phyloP scores from a whole-genome alignment of 2,888 invertebrate species.

The Xestia rhomboidea region DNA sequence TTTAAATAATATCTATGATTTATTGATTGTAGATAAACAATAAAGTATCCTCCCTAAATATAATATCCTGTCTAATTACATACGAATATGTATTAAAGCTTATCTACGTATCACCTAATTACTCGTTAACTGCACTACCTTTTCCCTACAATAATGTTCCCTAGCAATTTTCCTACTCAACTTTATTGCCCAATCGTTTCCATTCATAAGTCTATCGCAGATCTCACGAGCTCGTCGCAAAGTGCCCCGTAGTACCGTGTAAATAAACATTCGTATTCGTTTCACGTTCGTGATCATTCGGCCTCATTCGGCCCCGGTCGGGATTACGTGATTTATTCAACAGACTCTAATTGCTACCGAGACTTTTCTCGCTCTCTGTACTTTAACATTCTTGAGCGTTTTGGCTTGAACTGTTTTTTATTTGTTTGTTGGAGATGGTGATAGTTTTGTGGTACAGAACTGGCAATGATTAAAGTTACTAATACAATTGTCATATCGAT shows the following conservation, averaged over 20 bases:
- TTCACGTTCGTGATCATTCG: conserved; percentile 72
- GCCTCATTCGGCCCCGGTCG: conserved; percentile 67
- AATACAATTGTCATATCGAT: neutral
- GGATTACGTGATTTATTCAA: conserved; percentile 78
- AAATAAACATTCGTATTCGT: conserved; percentile 77
- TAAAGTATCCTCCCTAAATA: neutral
- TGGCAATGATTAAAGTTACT: neutral
- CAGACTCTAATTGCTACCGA: conserved; percentile 72
- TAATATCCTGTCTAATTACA: neutral
- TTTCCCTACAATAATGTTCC: conserved; percentile 14
- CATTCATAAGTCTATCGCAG: conserved; percentile 48
- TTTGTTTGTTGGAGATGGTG: conserved; percentile 3
- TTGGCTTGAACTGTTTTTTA: conserved; percentile 3
- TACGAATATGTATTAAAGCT: neutral
- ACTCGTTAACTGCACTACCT: conserved; percentile 4
- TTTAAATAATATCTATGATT: neutral
- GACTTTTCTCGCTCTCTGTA: conserved; percentile 63
- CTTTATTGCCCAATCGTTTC: conserved; percentile 45
- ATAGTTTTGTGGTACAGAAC: neutral
- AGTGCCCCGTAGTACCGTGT: conserved; percentile 72
- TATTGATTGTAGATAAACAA: neutral
- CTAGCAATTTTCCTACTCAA: conserved; percentile 27
- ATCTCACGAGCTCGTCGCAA: conserved; percentile 56
- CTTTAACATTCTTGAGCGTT: conserved; percentile 63
- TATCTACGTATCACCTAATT: conserved; percentile 4